phyloP scores from a whole-genome alignment of 1,140 invertebrate species.

The Brachionus angularis region DNA sequence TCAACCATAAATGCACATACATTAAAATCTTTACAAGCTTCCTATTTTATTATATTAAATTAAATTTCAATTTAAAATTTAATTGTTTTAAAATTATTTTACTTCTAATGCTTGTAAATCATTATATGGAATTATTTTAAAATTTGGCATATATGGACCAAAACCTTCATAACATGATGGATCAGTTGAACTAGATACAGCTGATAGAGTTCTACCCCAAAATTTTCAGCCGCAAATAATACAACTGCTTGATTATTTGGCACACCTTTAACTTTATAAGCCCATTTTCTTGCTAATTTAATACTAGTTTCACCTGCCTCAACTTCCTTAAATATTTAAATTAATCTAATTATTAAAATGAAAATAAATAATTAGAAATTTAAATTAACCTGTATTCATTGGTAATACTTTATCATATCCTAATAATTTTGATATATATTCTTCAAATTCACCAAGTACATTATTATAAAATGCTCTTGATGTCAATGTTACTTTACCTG shows the following conservation, averaged over 20 bases:
- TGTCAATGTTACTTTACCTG: conserved; percentile 68
- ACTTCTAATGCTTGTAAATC: conserved; percentile 72
- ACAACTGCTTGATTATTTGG: conserved; percentile 81
- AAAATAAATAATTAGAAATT: no score
- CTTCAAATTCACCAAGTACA: conserved; percentile 84
- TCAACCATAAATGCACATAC: conserved; percentile 97
- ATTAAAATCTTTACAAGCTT: conserved; percentile 69
- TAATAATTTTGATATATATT: conserved; percentile 83
- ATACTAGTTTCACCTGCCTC: conserved; percentile 93
- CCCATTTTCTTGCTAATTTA: conserved; percentile 88
- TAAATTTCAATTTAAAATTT: neutral
- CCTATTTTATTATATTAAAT: conserved; percentile 52
- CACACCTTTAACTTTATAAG: conserved; percentile 83
- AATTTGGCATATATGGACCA: conserved; percentile 93
- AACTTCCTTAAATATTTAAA: conserved; percentile 75
- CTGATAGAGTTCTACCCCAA: conserved; percentile 91
- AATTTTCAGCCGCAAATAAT: conserved; percentile 88
- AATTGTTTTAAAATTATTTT: conserved; percentile 57
- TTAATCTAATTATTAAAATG: no score
- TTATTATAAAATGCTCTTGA: conserved; percentile 91
- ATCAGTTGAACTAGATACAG: conserved; percentile 88
- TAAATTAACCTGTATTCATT: conserved; percentile 83
- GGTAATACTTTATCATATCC: conserved; percentile 89
- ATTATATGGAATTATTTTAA: conserved; percentile 81
- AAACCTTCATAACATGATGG: conserved; percentile 78